A percentile compares a stretch with the other conserved stretches of the same genome.
phyloP scores from a whole-genome alignment of 2,113 vertebrate genomes.

The Myotis lucifugus region DNA sequence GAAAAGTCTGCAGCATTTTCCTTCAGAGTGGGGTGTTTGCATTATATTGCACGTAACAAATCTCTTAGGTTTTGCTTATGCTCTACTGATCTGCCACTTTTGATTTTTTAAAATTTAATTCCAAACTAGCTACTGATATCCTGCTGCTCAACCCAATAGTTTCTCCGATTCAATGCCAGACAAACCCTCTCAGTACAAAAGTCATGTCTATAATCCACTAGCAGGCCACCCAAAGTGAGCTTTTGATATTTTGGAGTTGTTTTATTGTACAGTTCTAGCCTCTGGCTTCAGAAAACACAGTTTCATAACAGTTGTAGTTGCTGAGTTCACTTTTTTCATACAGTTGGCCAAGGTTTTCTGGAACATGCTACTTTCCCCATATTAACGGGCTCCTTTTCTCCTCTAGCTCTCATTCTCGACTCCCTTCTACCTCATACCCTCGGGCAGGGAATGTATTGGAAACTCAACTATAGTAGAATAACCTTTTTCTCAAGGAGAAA shows the following conservation, averaged over 20 bases:
- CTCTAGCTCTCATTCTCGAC: background rate
- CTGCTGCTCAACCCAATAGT: slow-evolving; percentile 38
- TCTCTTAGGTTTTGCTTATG: slow-evolving; percentile 59
- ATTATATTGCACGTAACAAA: slow-evolving; percentile 52
- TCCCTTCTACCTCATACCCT: background rate
- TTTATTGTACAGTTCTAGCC: slow-evolving; percentile 53
- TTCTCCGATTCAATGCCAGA: slow-evolving; percentile 60
- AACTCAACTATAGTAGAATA: background rate
- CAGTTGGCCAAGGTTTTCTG: background rate
- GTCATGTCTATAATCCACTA: slow-evolving; percentile 62
- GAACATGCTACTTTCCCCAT: slow-evolving; percentile 56
- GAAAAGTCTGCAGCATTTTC: slow-evolving; percentile 54
- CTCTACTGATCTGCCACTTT: slow-evolving; percentile 63
- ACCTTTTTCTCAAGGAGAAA: slow-evolving; percentile 57
- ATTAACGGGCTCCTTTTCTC: background rate
- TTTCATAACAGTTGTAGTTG: slow-evolving; percentile 56
- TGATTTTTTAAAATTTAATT: slow-evolving; percentile 67
- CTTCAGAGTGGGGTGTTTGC: slow-evolving; percentile 26
- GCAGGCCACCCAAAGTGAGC: slow-evolving; percentile 57
- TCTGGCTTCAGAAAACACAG: slow-evolving; percentile 69
- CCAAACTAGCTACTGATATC: slow-evolving; percentile 49
- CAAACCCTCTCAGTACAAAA: slow-evolving; percentile 67
- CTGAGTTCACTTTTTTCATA: slow-evolving; percentile 65
- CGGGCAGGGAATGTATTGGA: slow-evolving; percentile 16
- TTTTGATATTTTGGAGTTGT: slow-evolving; percentile 74